Evolutionary conservation across 1,140 invertebrate genomes (phyloP).

Genomic region (Ooceraea biroi): DNA sequence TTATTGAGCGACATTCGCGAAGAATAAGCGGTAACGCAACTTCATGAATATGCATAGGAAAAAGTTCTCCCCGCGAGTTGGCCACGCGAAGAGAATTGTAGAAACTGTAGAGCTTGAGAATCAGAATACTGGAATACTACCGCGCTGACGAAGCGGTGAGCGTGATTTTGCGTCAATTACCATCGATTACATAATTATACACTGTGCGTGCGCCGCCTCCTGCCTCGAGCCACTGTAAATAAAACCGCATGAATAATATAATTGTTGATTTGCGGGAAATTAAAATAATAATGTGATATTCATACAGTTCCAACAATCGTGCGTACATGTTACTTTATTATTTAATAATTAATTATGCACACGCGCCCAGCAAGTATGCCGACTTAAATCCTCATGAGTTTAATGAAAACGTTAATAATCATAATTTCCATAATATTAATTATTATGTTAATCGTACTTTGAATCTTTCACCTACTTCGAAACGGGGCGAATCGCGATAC

Average conservation of each 20-base stretch:
- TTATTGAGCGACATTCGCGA: slow-evolving; percentile 26
- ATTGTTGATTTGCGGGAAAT: neutral
- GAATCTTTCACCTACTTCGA: too few relatives aligned
- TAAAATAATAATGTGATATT: slow-evolving; percentile 6
- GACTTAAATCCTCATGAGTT: too few relatives aligned
- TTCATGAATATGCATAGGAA: slow-evolving; percentile 52
- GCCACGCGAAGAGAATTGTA: slow-evolving; percentile 36
- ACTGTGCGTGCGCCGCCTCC: neutral
- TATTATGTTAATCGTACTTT: too few relatives aligned
- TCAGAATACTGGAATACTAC: neutral
- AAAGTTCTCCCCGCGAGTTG: neutral
- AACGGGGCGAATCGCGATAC: too few relatives aligned
- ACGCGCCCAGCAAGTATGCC: too few relatives aligned
- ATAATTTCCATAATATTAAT: too few relatives aligned
- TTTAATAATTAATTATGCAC: neutral
- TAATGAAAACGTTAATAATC: too few relatives aligned
- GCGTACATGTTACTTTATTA: neutral
- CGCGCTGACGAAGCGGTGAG: neutral
- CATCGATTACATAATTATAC: slow-evolving; percentile 25
- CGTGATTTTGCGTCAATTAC: slow-evolving; percentile 24
- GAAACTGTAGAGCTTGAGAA: slow-evolving; percentile 1
- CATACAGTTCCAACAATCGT: neutral
- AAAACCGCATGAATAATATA: neutral
- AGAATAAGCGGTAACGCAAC: neutral
- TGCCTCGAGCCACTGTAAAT: slow-evolving; percentile 16